These are phyloP conservation scores for Diabrotica virgifera DNA, from an alignment of 1,140 invertebrate genomes.

Conservation along the genomic window DNA sequence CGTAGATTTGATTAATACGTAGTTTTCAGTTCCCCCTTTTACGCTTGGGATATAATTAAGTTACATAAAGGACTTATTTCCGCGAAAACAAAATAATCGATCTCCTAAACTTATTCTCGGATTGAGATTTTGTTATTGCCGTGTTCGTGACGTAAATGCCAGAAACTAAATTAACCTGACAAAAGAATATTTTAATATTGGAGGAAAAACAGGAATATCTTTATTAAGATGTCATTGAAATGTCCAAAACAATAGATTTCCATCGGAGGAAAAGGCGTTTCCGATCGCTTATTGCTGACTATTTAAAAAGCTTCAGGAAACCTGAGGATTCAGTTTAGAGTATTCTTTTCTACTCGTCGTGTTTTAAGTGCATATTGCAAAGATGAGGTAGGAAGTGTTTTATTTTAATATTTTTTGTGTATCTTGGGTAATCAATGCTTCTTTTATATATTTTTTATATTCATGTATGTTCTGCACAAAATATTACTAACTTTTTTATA, in stretches of 20 bases:
- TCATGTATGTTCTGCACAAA: too few relatives aligned
- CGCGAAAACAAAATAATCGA: too few relatives aligned
- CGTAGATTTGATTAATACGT: too few relatives aligned
- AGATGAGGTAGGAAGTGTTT: neutral
- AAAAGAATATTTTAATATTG: neutral
- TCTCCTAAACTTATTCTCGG: too few relatives aligned
- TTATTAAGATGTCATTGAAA: neutral
- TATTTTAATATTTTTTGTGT: neutral
- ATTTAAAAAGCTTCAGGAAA: neutral
- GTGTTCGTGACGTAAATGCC: neutral
- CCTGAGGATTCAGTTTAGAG: neutral
- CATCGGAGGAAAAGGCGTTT: neutral
- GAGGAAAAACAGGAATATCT: neutral
- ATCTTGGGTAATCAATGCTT: neutral
- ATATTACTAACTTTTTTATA: too few relatives aligned
- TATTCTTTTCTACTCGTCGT: neutral
- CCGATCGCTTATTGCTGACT: neutral
- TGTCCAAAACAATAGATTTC: neutral
- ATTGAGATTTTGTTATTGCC: neutral
- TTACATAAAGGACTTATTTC: too few relatives aligned
- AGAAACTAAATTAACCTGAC: constrained; percentile 2
- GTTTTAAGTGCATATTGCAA: neutral
- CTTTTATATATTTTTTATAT: neutral
- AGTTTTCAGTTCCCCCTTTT: too few relatives aligned
- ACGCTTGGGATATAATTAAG: too few relatives aligned